These are phyloP conservation scores for Callopanchax toddi DNA, from an alignment of 2,113 vertebrate genomes.

Conservation along the genomic window DNA sequence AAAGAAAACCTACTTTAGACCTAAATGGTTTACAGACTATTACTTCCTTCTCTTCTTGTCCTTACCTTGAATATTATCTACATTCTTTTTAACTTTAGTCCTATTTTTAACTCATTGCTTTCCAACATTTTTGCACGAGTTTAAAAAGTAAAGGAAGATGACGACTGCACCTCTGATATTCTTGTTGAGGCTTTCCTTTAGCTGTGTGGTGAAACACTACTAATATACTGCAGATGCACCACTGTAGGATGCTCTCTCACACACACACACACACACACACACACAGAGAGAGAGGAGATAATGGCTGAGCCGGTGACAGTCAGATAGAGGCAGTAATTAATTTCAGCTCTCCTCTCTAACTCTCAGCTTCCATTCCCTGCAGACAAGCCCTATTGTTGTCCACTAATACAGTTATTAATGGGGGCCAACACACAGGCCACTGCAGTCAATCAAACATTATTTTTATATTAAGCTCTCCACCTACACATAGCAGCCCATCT, in stretches of 20 bases:
- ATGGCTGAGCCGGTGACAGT: slow-evolving; percentile 59
- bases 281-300: slow-evolving; percentile 40
- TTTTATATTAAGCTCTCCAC: slow-evolving; percentile 54
- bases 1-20: too few species aligned
- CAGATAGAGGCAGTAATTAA: slow-evolving; percentile 71
- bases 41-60: too few species aligned
- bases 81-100: too few species aligned
- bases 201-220: slow-evolving; percentile 16
- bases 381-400: slow-evolving; percentile 71
- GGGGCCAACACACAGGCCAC: slow-evolving; percentile 62
- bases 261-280: slow-evolving; percentile 2
- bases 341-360: slow-evolving; percentile 55
- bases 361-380: slow-evolving; percentile 53
- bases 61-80: too few species aligned
- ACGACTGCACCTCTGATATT: not conserved
- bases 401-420: slow-evolving; percentile 74
- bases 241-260: slow-evolving; percentile 9
- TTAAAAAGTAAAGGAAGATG: not conserved
- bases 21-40: too few species aligned
- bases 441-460: slow-evolving; percentile 67
- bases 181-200: not conserved
- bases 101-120: not conserved
- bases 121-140: not conserved
- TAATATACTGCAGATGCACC: slow-evolving; percentile 22
- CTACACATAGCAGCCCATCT: slow-evolving; percentile 38